Conservation (phyloP, 2,797 vertebrate species). For the Syngnathus rostellatus region DNA sequence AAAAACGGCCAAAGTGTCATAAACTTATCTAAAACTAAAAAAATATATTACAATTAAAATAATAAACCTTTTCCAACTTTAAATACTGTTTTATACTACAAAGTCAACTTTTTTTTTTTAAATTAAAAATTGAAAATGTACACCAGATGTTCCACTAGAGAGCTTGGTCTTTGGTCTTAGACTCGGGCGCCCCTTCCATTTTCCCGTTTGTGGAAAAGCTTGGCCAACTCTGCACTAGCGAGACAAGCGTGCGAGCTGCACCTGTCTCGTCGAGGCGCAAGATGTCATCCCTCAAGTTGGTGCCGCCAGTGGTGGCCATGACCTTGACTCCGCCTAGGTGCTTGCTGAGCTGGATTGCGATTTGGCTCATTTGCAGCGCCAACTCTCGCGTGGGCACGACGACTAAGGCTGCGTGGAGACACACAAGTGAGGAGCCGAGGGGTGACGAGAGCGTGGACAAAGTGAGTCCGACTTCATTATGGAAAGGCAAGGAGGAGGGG, state of each 20-base stretch:
- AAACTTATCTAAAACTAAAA: background rate
- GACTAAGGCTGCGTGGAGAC: slow-evolving; percentile 64
- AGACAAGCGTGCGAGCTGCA: slow-evolving; percentile 26
- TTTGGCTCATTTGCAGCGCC: slow-evolving; percentile 77
- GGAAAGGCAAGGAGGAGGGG: background rate
- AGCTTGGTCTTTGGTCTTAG: too few relatives aligned
- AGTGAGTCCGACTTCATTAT: background rate
- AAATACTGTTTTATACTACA: too few relatives aligned
- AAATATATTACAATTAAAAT: too few relatives aligned
- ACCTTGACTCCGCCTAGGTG: slow-evolving; percentile 75
- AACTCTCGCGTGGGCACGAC: slow-evolving; percentile 76
- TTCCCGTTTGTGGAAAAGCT: background rate
- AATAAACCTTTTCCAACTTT: too few relatives aligned
- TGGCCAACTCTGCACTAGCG: background rate
- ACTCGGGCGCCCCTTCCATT: too few relatives aligned
- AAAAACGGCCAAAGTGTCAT: background rate
- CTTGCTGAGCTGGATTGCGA: slow-evolving; percentile 76
- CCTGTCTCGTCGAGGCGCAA: slow-evolving; percentile 74
- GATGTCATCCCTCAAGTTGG: slow-evolving; percentile 77
- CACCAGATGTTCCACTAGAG: too few relatives aligned
- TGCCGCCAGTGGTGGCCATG: slow-evolving; percentile 78
- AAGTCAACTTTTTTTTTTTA: too few relatives aligned
- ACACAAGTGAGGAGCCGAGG: slow-evolving; percentile 13
- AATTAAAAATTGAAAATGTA: too few relatives aligned
- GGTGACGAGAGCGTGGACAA: slow-evolving; percentile 9